phyloP scores from a whole-genome alignment of 2,113 vertebrate genomes.

The Chaenocephalus aceratus region DNA sequence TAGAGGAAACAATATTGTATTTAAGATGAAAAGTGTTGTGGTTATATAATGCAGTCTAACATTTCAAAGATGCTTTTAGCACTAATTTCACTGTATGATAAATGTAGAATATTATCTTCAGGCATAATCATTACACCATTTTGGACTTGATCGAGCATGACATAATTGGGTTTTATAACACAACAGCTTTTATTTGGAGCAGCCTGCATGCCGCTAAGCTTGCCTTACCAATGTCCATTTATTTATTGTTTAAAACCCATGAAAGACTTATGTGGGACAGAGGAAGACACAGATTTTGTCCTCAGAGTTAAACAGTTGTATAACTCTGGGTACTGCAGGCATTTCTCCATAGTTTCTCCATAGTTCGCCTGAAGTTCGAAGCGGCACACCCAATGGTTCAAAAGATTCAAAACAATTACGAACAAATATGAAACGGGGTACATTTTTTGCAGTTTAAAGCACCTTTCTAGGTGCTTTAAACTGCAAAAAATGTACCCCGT shows the following conservation, averaged over 20 bases:
- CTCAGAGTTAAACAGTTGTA: conserved; percentile 5
- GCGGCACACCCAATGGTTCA: not conserved
- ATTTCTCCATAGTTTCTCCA: conserved; percentile 7
- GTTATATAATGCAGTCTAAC: not conserved
- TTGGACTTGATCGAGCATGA: conserved; percentile 3
- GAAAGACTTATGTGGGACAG: not conserved
- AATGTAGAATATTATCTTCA: conserved; percentile 10
- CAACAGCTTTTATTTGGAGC: too few species aligned
- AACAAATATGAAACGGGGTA: too few species aligned
- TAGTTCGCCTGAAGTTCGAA: conserved; percentile 16
- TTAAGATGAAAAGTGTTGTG: conserved; percentile 28
- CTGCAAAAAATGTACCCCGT: conserved; percentile 4
- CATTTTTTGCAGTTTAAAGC: too few species aligned
- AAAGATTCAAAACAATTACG: conserved; percentile 34
- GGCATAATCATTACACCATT: not conserved
- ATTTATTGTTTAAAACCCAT: not conserved
- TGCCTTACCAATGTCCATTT: not conserved
- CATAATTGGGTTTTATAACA: not conserved
- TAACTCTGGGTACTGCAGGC: conserved; percentile 2
- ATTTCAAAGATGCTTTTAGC: conserved; percentile 11
- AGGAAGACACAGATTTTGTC: not conserved
- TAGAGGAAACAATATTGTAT: conserved; percentile 20
- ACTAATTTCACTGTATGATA: not conserved
- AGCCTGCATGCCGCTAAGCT: not conserved
- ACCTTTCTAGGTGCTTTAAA: conserved; percentile 6